A percentile compares a stretch with the other conserved stretches of the same genome.
Conservation (phyloP, 2,797 vertebrate genomes). For the Bradypodion ventrale region DNA sequence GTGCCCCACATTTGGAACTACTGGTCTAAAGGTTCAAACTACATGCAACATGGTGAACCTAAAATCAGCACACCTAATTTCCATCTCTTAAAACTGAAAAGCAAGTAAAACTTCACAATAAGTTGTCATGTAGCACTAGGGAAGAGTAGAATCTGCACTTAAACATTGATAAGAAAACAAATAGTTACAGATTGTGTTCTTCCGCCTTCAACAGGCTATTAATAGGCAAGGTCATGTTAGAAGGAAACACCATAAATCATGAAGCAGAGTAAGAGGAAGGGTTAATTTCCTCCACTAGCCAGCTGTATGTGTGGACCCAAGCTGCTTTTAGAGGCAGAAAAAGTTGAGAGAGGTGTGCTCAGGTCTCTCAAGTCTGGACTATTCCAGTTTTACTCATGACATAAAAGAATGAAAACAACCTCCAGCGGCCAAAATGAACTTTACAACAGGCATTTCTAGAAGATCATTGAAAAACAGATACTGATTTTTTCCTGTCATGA, state of each 20-base stretch:
- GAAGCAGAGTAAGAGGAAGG: neutral
- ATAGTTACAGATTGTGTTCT: neutral
- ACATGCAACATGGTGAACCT: neutral
- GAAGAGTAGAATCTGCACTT: neutral
- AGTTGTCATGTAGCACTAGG: no score
- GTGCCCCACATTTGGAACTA: no score
- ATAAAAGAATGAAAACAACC: neutral
- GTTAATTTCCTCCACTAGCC: neutral
- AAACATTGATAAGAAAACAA: neutral
- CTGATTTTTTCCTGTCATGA: neutral
- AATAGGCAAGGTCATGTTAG: neutral
- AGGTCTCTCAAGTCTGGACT: neutral
- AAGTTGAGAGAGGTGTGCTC: neutral
- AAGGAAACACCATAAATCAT: neutral
- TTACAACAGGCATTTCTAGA: neutral
- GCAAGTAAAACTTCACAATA: neutral
- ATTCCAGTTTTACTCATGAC: neutral
- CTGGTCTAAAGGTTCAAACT: neutral
- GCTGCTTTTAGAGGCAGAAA: neutral
- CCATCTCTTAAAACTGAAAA: neutral
- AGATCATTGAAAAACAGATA: neutral
- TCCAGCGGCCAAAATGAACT: slow-evolving; percentile 2
- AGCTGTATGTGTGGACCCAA: no score
- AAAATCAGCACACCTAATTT: neutral
- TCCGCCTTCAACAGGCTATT: neutral